Percentiles rank a stretch among this genome's conserved stretches.
phyloP scores from a whole-genome alignment of 2,797 vertebrate genomes.

The Spinibarbus caldwelli region DNA sequence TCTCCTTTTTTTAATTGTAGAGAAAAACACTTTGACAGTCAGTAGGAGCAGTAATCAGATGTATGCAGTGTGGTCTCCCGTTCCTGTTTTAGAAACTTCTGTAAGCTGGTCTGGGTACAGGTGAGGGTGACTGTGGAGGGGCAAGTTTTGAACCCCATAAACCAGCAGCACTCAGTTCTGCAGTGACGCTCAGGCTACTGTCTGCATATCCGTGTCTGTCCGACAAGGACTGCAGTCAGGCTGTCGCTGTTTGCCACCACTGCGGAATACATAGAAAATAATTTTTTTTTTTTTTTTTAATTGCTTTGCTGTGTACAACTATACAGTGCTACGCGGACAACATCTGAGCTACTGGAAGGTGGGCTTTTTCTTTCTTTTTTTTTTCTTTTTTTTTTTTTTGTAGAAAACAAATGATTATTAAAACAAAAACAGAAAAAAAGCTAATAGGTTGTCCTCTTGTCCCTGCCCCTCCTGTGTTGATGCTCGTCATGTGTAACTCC shows the following conservation, averaged over 20 bases:
- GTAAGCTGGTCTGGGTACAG: constrained; percentile 47
- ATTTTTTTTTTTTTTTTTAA: constrained; percentile 15
- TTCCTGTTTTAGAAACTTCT: constrained; percentile 53
- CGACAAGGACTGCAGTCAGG: constrained; percentile 16
- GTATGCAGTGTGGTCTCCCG: constrained; percentile 55
- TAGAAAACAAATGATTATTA: constrained; percentile 61
- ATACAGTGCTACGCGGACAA: constrained; percentile 49
- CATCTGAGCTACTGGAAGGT: constrained; percentile 55
- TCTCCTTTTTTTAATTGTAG: constrained; percentile 79
- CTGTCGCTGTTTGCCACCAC: constrained; percentile 28
- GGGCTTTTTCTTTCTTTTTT: constrained; percentile 5
- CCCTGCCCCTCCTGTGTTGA: constrained; percentile 73
- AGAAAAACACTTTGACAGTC: constrained; percentile 62
- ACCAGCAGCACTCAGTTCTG: constrained; percentile 51
- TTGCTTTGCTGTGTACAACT: constrained; percentile 51
- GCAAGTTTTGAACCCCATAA: constrained; percentile 37
- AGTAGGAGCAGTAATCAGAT: constrained; percentile 61
- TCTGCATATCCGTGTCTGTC: constrained; percentile 43
- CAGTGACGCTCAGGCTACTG: constrained; percentile 41
- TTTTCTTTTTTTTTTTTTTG: too few relatives aligned
- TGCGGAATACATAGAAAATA: constrained; percentile 42
- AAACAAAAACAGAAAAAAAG: constrained; percentile 62
- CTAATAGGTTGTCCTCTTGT: constrained; percentile 63
- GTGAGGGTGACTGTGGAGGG: constrained; percentile 34
- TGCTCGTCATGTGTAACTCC: constrained; percentile 99